Conservation (phyloP, 2,113 vertebrate species). For the Petaurus breviceps region DNA sequence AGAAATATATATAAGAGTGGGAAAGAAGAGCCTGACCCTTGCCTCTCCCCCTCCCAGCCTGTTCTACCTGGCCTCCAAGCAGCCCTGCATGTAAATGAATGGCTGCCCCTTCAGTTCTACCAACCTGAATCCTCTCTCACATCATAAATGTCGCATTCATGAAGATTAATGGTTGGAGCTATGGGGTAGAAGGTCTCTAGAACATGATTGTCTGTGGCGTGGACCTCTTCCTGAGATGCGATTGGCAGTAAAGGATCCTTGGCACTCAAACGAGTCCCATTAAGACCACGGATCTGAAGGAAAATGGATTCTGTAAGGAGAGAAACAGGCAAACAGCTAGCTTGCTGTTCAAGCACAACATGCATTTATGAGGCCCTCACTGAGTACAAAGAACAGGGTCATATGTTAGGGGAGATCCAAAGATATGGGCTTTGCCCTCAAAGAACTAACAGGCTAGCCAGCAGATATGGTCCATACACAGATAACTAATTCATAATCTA, state of each 20-base stretch:
- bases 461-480: background rate
- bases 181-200: slow-evolving; percentile 93
- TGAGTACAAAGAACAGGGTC: slow-evolving; percentile 1
- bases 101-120: background rate
- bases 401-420: background rate
- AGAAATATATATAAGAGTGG: background rate
- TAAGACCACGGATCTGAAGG: slow-evolving; percentile 90
- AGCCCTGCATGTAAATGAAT: background rate
- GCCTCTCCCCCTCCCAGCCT: background rate
- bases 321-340: slow-evolving; percentile 53
- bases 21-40: background rate
- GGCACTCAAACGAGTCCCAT: slow-evolving; percentile 86
- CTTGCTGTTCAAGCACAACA: background rate
- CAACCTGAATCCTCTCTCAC: slow-evolving; percentile 86
- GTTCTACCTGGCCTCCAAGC: background rate
- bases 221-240: slow-evolving; percentile 87
- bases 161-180: slow-evolving; percentile 92
- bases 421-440: background rate
- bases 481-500: background rate
- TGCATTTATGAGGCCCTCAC: background rate
- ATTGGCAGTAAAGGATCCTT: slow-evolving; percentile 86
- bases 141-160: slow-evolving; percentile 87
- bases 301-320: slow-evolving; percentile 87
- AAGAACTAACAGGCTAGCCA: background rate
- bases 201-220: slow-evolving; percentile 82